Evolutionary conservation across 2,888 invertebrate species (phyloP).

Genomic region (Chamaedrilus cognettii): DNA sequence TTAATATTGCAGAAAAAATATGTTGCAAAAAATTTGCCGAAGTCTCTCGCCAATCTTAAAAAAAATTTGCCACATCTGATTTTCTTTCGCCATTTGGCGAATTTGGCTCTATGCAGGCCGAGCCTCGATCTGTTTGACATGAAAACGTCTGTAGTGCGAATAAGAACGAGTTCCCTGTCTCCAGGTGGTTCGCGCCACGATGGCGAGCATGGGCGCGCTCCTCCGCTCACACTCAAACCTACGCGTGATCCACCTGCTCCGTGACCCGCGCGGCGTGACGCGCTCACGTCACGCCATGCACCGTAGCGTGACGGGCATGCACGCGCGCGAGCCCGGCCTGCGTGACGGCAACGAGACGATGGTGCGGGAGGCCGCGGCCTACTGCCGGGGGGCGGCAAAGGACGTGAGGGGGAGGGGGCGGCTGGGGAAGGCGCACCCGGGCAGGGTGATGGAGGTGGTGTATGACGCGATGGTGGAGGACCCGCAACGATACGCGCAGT

Average conservation of each 20-base stretch:
- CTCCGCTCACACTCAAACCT: neutral
- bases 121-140: too few species aligned
- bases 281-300: slow-evolving; percentile 19
- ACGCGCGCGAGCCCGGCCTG: neutral
- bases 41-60: too few species aligned
- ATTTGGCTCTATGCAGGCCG: too few species aligned
- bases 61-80: too few species aligned
- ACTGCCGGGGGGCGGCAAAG: slow-evolving; percentile 15
- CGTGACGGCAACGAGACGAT: neutral
- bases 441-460: slow-evolving; percentile 17
- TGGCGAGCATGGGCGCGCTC: neutral
- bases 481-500: neutral
- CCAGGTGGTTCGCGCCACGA: neutral
- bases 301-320: slow-evolving; percentile 15
- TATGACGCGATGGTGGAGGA: slow-evolving; percentile 22
- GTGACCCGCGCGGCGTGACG: slow-evolving; percentile 25
- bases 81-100: too few species aligned
- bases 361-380: slow-evolving; percentile 19
- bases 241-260: slow-evolving; percentile 25
- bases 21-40: too few species aligned
- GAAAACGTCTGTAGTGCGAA: too few species aligned
- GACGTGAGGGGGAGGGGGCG: slow-evolving; percentile 15
- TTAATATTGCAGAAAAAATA: too few species aligned
- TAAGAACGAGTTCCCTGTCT: too few species aligned
- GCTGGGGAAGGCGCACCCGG: slow-evolving; percentile 14